Evolutionary conservation across 2,797 vertebrate species (phyloP).

Genomic region (Rostrhamus sociabilis): DNA sequence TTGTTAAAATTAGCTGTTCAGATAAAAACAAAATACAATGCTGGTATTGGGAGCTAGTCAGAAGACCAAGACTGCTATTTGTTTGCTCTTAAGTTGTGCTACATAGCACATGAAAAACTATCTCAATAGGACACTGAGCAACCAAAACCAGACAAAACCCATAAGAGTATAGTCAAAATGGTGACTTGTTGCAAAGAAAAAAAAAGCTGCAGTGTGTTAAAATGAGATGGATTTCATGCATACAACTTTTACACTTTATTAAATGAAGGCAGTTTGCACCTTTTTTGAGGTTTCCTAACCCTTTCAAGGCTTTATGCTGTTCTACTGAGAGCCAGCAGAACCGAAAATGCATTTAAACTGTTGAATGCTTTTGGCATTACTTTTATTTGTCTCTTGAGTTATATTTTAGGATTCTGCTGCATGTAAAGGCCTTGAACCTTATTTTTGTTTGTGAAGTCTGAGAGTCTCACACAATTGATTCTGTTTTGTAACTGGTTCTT

Average conservation of each 20-base stretch:
- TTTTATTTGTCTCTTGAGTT: neutral
- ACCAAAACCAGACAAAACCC: neutral
- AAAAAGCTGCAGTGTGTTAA: neutral
- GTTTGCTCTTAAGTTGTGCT: neutral
- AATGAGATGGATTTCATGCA: neutral
- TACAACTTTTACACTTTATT: neutral
- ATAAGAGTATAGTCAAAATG: neutral
- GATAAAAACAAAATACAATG: neutral
- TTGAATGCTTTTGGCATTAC: neutral
- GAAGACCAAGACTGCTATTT: neutral
- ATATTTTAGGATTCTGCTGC: neutral
- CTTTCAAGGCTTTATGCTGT: neutral
- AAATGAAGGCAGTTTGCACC: neutral
- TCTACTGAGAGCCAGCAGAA: neutral
- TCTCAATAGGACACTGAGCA: neutral
- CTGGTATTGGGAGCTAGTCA: neutral
- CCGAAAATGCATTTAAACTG: neutral
- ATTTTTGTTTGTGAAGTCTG: neutral
- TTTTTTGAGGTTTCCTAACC: neutral
- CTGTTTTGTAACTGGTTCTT: neutral
- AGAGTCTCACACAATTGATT: neutral
- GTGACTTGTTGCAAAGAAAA: neutral
- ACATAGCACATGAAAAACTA: neutral
- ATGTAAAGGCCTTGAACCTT: neutral
- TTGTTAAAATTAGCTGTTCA: neutral